Conservation (phyloP, 2,797 vertebrate species). For the Megaceryle alcyon region DNA sequence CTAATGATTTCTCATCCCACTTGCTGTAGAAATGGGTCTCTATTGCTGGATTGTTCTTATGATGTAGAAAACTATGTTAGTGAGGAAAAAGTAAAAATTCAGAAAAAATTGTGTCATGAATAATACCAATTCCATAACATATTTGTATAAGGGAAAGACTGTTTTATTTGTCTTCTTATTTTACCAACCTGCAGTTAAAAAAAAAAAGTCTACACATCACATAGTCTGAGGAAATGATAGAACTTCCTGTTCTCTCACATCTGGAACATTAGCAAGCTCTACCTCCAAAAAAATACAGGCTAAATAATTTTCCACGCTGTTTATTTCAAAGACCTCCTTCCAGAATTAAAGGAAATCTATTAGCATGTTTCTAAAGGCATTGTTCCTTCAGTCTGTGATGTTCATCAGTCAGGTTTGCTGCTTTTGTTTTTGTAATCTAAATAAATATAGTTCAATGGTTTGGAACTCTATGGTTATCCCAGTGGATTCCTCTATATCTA, state of each 20-base stretch:
- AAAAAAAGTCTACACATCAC: background rate
- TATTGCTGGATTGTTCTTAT: background rate
- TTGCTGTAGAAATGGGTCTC: background rate
- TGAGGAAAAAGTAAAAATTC: background rate
- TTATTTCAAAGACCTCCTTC: slow-evolving; percentile 68
- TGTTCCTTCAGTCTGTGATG: slow-evolving; percentile 60
- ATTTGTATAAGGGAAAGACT: background rate
- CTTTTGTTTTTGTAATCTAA: slow-evolving; percentile 64
- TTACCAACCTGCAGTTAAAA: background rate
- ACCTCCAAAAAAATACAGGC: slow-evolving; percentile 61
- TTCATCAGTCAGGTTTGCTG: slow-evolving; percentile 60
- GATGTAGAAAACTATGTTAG: background rate
- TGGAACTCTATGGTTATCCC: slow-evolving; percentile 25
- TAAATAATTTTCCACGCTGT: slow-evolving; percentile 70
- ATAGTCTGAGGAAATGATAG: slow-evolving; percentile 66
- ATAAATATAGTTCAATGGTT: slow-evolving; percentile 63
- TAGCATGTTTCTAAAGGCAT: slow-evolving; percentile 70
- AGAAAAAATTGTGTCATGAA: background rate
- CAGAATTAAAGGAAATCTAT: slow-evolving; percentile 75
- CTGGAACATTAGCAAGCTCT: slow-evolving; percentile 55
- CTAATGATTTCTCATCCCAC: background rate
- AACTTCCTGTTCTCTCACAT: slow-evolving; percentile 74
- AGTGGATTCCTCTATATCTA: slow-evolving; percentile 44
- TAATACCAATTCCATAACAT: background rate
- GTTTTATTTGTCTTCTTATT: slow-evolving; percentile 3